Evolutionary conservation across 2,113 vertebrate genomes (phyloP), one percentile per base, ranked within the genome.

Genomic region (Centropus unirufus): DNA sequence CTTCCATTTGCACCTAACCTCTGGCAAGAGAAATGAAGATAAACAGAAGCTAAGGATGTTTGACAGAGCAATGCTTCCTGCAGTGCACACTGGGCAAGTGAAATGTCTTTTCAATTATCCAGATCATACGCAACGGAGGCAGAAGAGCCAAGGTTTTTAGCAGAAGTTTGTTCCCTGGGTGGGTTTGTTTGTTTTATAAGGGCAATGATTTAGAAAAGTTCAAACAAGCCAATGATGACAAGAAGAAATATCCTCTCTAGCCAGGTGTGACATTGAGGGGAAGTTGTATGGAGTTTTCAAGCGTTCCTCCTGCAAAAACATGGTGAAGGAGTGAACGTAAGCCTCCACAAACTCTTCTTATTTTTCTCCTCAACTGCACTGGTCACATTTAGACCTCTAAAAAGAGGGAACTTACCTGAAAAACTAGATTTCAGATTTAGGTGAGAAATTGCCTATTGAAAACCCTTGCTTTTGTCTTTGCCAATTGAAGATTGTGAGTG

Each of bases 381-480:
- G 19, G 6, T 49, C 34, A n/a, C 7, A n/a, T 11, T 51, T 17
- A 42, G 22, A 29, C 16, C 40, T 52, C 26, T 17, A 88, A 52
- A 10, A 22, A 4, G 8, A 62, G 5, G 7, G 7, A 17, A 8
- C 0, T 7, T 54, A 36, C 64, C 55, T 40, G 16, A 9, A 29
- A 70, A 73, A 14, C 18, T 16, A 1, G 0, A 0, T n/a, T 87
- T 84, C 20, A 63, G 36, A 46, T 52, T 26, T 22, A 12, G 1
- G 14, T 46, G n/a, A 91, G 8, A 40, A 67, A 88, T 20, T 59
- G 49, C 19, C 9, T 22, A 2, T 3, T 24, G 21, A 52, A 78
- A 87, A 39, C 4, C 14, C 40, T 55, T 62, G 22, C 20, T 44
- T 59, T 23, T 9, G 3, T 19, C 66, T 77, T 66, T 83, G 78